These are phyloP conservation scores for Coracopsis vasa DNA, from an alignment of 2,113 vertebrate genomes.

Conservation along the genomic window DNA sequence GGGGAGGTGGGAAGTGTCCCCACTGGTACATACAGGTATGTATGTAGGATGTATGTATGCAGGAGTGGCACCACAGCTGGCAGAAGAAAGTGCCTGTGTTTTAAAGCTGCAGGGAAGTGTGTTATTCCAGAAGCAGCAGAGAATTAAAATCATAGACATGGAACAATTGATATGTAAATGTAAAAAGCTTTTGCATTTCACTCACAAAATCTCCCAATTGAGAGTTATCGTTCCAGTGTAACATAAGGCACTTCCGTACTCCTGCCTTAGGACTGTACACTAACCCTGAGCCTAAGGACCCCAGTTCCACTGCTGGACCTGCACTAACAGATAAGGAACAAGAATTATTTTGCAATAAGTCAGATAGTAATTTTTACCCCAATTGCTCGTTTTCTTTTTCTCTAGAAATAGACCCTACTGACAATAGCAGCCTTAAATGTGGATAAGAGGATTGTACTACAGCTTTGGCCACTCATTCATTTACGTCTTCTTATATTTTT, in stretches of 20 bases:
- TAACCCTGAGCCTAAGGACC: too few species aligned
- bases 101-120: not conserved
- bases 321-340: too few species aligned
- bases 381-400: rapidly evolving
- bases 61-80: too few species aligned
- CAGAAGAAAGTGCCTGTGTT: not conserved
- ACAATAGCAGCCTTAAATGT: not conserved
- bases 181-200: not conserved
- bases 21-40: rapidly evolving
- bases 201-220: not conserved
- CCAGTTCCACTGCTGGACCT: not conserved
- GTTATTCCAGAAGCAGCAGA: not conserved
- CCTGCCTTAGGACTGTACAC: not conserved
- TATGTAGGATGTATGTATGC: too few species aligned
- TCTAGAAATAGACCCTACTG: not conserved
- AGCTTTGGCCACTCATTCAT: not conserved
- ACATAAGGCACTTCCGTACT: too few species aligned
- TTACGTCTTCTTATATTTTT: not conserved
- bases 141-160: not conserved
- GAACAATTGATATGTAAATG: rapidly evolving
- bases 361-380: not conserved
- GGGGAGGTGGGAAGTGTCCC: not conserved
- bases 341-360: not conserved
- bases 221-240: not conserved
- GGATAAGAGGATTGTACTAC: not conserved